phyloP scores from a whole-genome alignment of 2,113 vertebrate genomes.

The Sminthopsis crassicaudata region DNA sequence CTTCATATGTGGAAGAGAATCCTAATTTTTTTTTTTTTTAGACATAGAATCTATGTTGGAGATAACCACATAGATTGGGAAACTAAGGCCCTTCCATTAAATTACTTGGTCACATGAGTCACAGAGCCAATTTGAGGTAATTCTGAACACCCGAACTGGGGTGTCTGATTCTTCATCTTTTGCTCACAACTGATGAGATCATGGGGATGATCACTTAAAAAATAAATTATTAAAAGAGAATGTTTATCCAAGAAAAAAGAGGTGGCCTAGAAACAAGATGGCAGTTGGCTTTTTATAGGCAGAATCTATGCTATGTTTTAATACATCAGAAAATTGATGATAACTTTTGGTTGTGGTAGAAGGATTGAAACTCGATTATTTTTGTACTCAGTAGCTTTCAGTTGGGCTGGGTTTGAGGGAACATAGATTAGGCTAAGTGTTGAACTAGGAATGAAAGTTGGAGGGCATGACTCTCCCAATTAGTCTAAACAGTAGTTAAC shows the following conservation, averaged over 20 bases:
- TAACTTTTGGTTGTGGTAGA: neutral
- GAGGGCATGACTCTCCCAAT: neutral
- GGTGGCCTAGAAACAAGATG: neutral
- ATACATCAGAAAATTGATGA: neutral
- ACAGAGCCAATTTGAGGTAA: neutral
- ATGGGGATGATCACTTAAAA: neutral
- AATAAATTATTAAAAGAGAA: neutral
- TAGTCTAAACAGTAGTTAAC: neutral
- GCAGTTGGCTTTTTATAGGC: neutral
- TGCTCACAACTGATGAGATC: neutral
- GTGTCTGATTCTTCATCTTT: neutral
- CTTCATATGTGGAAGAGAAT: neutral
- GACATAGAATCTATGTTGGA: neutral
- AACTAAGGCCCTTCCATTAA: neutral
- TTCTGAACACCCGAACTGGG: neutral
- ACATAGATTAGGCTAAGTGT: neutral
- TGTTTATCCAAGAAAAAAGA: neutral
- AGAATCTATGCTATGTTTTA: neutral
- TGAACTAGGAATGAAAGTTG: neutral
- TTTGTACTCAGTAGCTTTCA: neutral
- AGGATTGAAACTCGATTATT: neutral
- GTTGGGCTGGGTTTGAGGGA: neutral
- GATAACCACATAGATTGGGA: neutral
- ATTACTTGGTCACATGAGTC: neutral
- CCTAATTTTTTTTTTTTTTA: neutral